Evolutionary conservation across 1,140 invertebrate species (phyloP).

Genomic region (Adelges cooleyi): DNA sequence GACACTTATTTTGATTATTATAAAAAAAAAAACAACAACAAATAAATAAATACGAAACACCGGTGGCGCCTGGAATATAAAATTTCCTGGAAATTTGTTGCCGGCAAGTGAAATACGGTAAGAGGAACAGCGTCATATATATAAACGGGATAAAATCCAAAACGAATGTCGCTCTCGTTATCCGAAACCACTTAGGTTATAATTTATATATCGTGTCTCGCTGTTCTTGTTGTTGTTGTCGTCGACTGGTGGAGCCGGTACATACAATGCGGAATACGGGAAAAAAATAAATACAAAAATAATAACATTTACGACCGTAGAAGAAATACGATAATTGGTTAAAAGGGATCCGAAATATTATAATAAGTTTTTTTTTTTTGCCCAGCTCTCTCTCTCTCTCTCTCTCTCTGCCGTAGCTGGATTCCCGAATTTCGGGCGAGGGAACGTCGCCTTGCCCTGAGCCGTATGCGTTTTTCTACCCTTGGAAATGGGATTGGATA

Average conservation of each 20-base stretch:
- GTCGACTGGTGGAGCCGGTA: not conserved
- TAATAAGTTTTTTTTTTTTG: conserved; percentile 23
- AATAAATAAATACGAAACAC: not conserved
- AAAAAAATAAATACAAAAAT: not conserved
- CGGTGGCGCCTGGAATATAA: conserved; percentile 17
- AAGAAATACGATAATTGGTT: conserved; percentile 29
- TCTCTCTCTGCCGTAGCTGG: not conserved
- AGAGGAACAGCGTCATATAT: not conserved
- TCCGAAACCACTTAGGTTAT: conserved; percentile 25
- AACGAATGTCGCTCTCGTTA: conserved; percentile 23
- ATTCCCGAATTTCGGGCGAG: conserved; percentile 1
- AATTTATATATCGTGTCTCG: conserved; percentile 20
- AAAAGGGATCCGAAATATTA: conserved; percentile 21
- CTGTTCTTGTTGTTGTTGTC: not conserved
- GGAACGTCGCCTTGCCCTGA: too few species aligned
- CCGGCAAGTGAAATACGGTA: not conserved
- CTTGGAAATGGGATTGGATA: conserved; percentile 17
- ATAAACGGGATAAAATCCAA: not conserved
- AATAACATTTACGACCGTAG: conserved; percentile 25
- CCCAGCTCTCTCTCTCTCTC: not conserved
- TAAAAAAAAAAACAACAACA: not conserved
- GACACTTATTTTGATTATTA: conserved; percentile 15
- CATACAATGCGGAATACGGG: not conserved
- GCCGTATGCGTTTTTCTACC: too few species aligned
- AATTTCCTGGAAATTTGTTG: conserved; percentile 8